Evolutionary conservation across 1,140 invertebrate species (phyloP).

Genomic region (Euwallacea fornicatus): DNA sequence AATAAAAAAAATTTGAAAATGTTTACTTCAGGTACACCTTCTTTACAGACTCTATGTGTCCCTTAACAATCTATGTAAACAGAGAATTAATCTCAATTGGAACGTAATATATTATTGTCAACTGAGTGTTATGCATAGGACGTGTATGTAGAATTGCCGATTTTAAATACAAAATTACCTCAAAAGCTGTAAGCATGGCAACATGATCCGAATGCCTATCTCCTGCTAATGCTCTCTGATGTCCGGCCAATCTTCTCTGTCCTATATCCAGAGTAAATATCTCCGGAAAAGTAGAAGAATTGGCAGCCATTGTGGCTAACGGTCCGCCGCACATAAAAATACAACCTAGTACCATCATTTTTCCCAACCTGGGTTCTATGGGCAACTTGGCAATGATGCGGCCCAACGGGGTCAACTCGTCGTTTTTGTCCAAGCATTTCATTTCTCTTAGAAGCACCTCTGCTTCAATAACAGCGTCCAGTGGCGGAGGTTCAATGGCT

Average conservation of each 20-base stretch:
- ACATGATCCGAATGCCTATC: conserved; percentile 91
- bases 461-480: conserved; percentile 92
- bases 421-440: conserved; percentile 82
- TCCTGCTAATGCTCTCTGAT: conserved; percentile 83
- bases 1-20: too few species aligned
- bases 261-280: conserved; percentile 76
- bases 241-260: conserved; percentile 67
- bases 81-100: too few species aligned
- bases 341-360: conserved; percentile 91
- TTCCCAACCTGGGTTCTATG: conserved; percentile 89
- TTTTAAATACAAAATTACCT: conserved; percentile 53
- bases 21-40: too few species aligned
- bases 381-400: conserved; percentile 90
- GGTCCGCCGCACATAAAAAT: conserved; percentile 87
- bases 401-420: conserved; percentile 87
- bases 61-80: too few species aligned
- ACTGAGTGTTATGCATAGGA: neutral
- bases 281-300: conserved; percentile 89
- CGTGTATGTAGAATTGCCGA: neutral
- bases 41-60: too few species aligned
- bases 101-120: neutral
- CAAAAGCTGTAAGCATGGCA: conserved; percentile 90
- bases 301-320: conserved; percentile 90
- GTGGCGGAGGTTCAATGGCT: conserved; percentile 89
- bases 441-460: conserved; percentile 76